Percentiles rank a stretch among this genome's conserved stretches.
phyloP scores from a whole-genome alignment of 1,140 invertebrate genomes.

The Micrasema minimum region DNA sequence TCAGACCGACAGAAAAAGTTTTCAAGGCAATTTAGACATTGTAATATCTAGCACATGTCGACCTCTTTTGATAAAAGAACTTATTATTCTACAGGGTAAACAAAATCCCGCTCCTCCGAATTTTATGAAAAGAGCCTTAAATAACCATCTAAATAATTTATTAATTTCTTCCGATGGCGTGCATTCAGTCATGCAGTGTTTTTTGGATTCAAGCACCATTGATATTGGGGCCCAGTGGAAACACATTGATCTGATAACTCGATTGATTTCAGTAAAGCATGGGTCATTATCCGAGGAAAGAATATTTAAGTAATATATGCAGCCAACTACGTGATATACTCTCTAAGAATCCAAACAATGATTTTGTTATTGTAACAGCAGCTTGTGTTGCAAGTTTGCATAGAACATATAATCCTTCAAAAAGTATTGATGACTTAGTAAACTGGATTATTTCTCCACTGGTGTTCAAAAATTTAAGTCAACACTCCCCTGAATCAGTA shows the following conservation, averaged over 20 bases:
- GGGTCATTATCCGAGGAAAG: slow-evolving; percentile 63
- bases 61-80: slow-evolving; percentile 73
- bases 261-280: slow-evolving; percentile 71
- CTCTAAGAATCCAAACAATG: slow-evolving; percentile 58
- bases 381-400: slow-evolving; percentile 68
- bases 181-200: slow-evolving; percentile 68
- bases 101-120: slow-evolving; percentile 67
- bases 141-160: slow-evolving; percentile 69
- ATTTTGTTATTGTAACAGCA: slow-evolving; percentile 65
- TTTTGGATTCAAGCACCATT: slow-evolving; percentile 70
- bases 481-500: slow-evolving; percentile 58
- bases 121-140: slow-evolving; percentile 73
- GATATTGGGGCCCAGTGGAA: slow-evolving; percentile 71
- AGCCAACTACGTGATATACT: slow-evolving; percentile 66
- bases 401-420: slow-evolving; percentile 63
- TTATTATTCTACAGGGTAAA: slow-evolving; percentile 74
- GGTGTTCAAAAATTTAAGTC: slow-evolving; percentile 54
- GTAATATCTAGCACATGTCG: slow-evolving; percentile 70
- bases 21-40: slow-evolving; percentile 65
- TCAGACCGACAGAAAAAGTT: slow-evolving; percentile 66
- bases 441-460: slow-evolving; percentile 62
- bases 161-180: slow-evolving; percentile 72
- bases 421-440: slow-evolving; percentile 60
- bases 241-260: slow-evolving; percentile 73
- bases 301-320: slow-evolving; percentile 67